Evolutionary conservation across 1,140 invertebrate genomes (phyloP), one percentile per base, ranked within the genome.

Genomic region (Macrocentrus cingulum): DNA sequence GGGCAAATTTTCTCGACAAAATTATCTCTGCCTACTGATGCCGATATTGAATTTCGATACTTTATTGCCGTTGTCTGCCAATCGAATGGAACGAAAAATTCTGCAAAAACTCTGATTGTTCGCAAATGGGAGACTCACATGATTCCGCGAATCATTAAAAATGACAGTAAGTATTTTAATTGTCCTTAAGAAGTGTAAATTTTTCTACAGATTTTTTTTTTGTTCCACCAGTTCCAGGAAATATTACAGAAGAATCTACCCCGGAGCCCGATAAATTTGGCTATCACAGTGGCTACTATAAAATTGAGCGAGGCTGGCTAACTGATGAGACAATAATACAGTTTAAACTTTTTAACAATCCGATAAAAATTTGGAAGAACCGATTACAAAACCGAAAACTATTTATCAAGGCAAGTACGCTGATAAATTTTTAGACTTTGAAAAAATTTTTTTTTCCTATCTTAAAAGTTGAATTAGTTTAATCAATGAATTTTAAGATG

Each of bases 311-410:
- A 48, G 94, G 94, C 0, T 97, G 94, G 94, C 77, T 97, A 0
- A 94, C 88, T 19, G 84, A 87, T 56, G 92, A 96, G 74, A 89
- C 88, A 23, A 82, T 93, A 46, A 83, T 97, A 44, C 93, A 97
- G 74, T 85, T 97, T 42, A 92, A 94, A 74, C 82, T 96, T 66
- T 88, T 88, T 66, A 88, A 90, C 65, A 89, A 89, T 69, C 90
- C 94, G 1, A 86, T 97, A 56, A 87, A 87, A 56, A 83, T 95
- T 56, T 89, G 86, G 85, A 93, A 92, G 68, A 85, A 87, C 66
- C 87, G 86, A 63, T 87, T 92, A 71, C 82, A 88, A 65, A 85
- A 85, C 63, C 85, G 84, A 64, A 81, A 84, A 57, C 82, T 92
- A 60, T 82, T 84, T 66, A 86, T 90, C 45, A 90, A 90, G 80